A percentile compares a stretch with the other conserved stretches of the same genome.
phyloP scores from a whole-genome alignment of 2,113 vertebrate genomes.

The Perccottus glenii region DNA sequence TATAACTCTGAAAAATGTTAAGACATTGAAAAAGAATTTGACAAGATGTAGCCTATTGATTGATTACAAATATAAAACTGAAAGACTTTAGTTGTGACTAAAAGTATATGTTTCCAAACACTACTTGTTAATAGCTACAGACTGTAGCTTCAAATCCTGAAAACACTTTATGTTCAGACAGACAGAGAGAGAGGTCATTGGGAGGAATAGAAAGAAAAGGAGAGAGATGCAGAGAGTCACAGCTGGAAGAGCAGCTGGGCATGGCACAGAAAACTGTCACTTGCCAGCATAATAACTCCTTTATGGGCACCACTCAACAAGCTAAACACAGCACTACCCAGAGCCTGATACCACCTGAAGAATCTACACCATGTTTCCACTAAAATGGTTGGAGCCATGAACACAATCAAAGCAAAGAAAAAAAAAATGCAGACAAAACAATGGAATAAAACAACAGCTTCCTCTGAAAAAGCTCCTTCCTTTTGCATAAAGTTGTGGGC shows the following conservation, averaged over 20 bases:
- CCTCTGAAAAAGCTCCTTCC: slow-evolving; percentile 61
- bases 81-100: too few relatives aligned
- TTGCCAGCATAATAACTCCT: slow-evolving; percentile 47
- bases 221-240: slow-evolving; percentile 25
- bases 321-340: slow-evolving; percentile 32
- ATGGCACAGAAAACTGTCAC: slow-evolving; percentile 39
- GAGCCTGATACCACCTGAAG: slow-evolving; percentile 17
- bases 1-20: too few relatives aligned
- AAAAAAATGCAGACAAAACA: slow-evolving; percentile 28
- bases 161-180: slow-evolving; percentile 26
- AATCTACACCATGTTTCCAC: slow-evolving; percentile 24
- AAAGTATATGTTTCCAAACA: too few relatives aligned
- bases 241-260: slow-evolving; percentile 61
- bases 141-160: slow-evolving; percentile 9
- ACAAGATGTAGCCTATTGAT: too few relatives aligned
- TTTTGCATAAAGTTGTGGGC: slow-evolving; percentile 51
- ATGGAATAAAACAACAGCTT: slow-evolving; percentile 50
- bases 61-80: too few relatives aligned
- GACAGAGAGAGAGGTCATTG: not conserved
- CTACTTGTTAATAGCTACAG: slow-evolving; percentile 1
- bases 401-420: slow-evolving; percentile 37
- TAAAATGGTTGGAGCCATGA: slow-evolving; percentile 14
- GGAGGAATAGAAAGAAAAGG: not conserved
- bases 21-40: too few relatives aligned
- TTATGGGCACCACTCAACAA: slow-evolving; percentile 35